These are phyloP conservation scores for Crocuta crocuta DNA, from an alignment of 2,113 vertebrate genomes.

Conservation along the genomic window DNA sequence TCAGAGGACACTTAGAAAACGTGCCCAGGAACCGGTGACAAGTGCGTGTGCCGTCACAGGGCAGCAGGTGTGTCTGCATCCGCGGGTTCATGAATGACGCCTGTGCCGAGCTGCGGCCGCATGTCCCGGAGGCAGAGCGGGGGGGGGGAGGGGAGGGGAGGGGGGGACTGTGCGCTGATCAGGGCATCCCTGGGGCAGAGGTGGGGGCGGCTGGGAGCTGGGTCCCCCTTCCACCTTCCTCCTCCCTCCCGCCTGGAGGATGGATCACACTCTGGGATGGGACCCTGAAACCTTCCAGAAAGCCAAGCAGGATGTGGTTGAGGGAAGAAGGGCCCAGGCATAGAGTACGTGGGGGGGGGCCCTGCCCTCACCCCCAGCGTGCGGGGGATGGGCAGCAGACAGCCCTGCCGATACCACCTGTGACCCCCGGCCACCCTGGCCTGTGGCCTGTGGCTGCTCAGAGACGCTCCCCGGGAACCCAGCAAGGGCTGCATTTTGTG, in stretches of 20 bases:
- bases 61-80: neutral
- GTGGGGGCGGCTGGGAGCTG: neutral
- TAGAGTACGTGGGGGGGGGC: neutral
- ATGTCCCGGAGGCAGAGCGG: neutral
- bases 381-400: neutral
- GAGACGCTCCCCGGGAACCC: neutral
- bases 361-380: neutral
- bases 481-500: neutral
- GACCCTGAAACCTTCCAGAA: neutral
- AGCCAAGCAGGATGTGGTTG: neutral
- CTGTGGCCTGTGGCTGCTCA: accelerated
- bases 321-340: neutral
- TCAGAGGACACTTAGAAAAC: neutral
- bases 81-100: neutral
- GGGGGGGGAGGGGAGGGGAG: too few species aligned
- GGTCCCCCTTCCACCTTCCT: neutral
- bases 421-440: neutral
- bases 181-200: accelerated
- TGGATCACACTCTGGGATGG: neutral
- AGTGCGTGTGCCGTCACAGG: accelerated
- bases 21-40: accelerated
- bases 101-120: neutral
- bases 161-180: neutral
- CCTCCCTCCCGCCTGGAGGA: neutral
- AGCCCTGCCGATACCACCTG: neutral